Percentiles rank a stretch among this genome's conserved stretches.
Evolutionary conservation across 2,113 vertebrate genomes (phyloP).

Genomic region (Bostrychus sinensis): DNA sequence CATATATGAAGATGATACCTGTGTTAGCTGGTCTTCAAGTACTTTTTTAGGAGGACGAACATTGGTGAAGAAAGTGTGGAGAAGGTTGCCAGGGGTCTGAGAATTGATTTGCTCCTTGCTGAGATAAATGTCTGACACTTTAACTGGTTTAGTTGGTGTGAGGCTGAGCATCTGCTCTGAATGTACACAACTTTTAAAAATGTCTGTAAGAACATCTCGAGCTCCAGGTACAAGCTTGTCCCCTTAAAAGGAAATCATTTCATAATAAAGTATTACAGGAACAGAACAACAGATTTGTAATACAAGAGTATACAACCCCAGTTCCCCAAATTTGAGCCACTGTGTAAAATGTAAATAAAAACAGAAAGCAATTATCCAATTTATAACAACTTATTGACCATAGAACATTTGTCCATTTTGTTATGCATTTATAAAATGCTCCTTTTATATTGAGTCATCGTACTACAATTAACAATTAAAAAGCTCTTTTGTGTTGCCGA

Average conservation of each 20-base stretch:
- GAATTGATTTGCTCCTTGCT: slow-evolving; percentile 98
- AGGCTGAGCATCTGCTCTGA: slow-evolving; percentile 95
- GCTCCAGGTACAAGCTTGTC: slow-evolving; percentile 91
- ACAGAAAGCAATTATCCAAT: no score
- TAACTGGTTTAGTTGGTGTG: slow-evolving; percentile 88
- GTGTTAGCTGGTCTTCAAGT: slow-evolving; percentile 95
- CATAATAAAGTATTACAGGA: background rate
- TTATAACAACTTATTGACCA: no score
- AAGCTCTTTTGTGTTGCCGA: no score
- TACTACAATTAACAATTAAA: no score
- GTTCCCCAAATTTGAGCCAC: background rate
- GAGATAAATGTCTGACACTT: slow-evolving; percentile 94
- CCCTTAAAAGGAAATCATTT: slow-evolving; percentile 71
- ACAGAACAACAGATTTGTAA: background rate
- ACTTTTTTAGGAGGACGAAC: slow-evolving; percentile 94
- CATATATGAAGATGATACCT: slow-evolving; percentile 77
- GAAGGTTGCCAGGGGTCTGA: slow-evolving; percentile 92
- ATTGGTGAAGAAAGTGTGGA: slow-evolving; percentile 94
- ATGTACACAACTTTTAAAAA: slow-evolving; percentile 95
- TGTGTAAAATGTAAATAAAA: background rate
- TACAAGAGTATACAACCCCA: background rate
- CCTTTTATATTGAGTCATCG: no score
- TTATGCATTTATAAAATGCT: no score
- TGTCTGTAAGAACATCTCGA: slow-evolving; percentile 92
- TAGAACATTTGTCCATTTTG: no score